These are phyloP conservation scores for Dioctria rufipes DNA, from an alignment of 2,888 invertebrate species.

Conservation along the genomic window DNA sequence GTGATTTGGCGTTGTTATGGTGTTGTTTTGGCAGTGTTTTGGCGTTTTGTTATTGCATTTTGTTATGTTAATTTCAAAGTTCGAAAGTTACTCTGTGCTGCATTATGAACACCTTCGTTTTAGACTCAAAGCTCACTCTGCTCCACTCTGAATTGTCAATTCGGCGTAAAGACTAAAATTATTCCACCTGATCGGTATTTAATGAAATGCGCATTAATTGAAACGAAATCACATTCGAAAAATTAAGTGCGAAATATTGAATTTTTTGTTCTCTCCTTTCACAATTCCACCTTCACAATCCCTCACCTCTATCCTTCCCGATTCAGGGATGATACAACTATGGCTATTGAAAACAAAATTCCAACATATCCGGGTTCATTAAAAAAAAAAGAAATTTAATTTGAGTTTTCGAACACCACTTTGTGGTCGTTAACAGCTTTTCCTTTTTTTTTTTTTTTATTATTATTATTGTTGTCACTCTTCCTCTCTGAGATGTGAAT, in stretches of 20 bases:
- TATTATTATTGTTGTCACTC: too few species aligned
- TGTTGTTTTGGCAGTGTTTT: too few species aligned
- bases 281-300: background rate
- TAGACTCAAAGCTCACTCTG: too few species aligned
- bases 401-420: background rate
- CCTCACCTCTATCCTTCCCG: too few species aligned
- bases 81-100: too few species aligned
- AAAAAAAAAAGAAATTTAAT: background rate
- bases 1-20: too few species aligned
- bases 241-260: background rate
- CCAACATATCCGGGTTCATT: background rate
- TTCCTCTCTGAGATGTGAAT: background rate
- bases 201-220: background rate
- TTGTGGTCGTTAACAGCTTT: background rate
- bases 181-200: background rate
- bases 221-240: background rate
- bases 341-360: background rate
- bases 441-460: too few species aligned
- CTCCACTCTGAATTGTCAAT: too few species aligned
- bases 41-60: too few species aligned
- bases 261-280: background rate
- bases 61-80: too few species aligned
- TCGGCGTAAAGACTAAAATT: too few species aligned
- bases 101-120: too few species aligned
- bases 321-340: background rate